Base-by-base conservation (phyloP, 2,888 invertebrate species). In the Muschampia staudingeri region DNA sequence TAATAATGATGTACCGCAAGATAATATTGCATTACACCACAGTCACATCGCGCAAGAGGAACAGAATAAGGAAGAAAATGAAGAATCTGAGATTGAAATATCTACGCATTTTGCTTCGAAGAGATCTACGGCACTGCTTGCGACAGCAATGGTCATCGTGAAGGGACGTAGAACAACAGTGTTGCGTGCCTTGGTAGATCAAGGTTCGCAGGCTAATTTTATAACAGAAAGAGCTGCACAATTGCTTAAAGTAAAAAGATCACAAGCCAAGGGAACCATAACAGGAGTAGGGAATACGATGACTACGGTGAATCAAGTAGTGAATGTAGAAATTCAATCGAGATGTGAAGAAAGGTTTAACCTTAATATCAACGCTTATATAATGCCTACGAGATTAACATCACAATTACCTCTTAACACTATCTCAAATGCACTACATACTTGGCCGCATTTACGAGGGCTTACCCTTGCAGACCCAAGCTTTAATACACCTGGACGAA, bases 141-240 rank as follows among this genome's bases (percentile, higher is more conserved):
- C 44, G 11, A 44, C 44, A 44, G 56, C 56, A 52, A 42, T 42
- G 34, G 12, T 52, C 12, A 14, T 19, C 6, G 73, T 14, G 7
- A 56, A 56, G 19, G 56, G 56, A 11, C 30, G 25, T 25, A 73
- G 30, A 30, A 73, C 44, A 30, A 48, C 52, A 12, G 14, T 73
- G 14, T 34, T 61, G 73, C 11, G 82, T 83, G 11, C 72, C 84
- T 14, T 37, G 37, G 37, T 37, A 37, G 37, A 37, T 37, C 37
- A 37, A 37, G 37, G 37, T 11, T 86, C 86, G 12, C 82, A 86
- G 70, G 83, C 81, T 4, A 70, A 73, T 19, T 83, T 86, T 19
- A 83, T 85, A 52, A 86, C 83, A 69, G 83, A 84, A 40, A 79
- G 71, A 52, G 85, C 83, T 37, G 61, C 85, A 72, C 85, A 84